phyloP scores from a whole-genome alignment of 1,140 invertebrate species.

The Microplitis mediator region DNA sequence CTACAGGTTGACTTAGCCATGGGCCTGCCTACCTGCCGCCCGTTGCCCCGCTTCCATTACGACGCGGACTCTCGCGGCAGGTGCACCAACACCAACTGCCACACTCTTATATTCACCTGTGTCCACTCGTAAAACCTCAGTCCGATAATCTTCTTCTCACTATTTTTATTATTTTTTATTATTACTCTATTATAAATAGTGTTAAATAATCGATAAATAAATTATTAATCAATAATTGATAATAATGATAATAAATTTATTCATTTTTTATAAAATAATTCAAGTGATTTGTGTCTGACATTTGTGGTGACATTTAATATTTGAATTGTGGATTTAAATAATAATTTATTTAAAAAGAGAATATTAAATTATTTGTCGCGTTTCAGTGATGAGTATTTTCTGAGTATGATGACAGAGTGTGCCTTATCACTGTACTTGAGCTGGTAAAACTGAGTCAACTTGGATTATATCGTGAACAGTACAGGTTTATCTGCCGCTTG shows the following conservation, averaged over 20 bases:
- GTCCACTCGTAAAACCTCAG: background rate
- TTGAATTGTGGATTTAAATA: no score
- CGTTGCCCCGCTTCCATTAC: slow-evolving; percentile 63
- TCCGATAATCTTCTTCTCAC: background rate
- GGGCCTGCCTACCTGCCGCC: slow-evolving; percentile 62
- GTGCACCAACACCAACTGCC: slow-evolving; percentile 59
- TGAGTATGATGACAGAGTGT: slow-evolving; percentile 39
- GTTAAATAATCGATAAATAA: no score
- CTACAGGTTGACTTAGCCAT: slow-evolving; percentile 52
- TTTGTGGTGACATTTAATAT: no score
- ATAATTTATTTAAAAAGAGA: no score
- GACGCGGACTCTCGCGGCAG: slow-evolving; percentile 63
- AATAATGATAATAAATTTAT: no score
- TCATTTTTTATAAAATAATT: no score
- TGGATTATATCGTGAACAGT: slow-evolving; percentile 25
- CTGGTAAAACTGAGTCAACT: slow-evolving; percentile 22
- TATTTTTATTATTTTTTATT: no score
- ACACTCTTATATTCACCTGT: slow-evolving; percentile 47
- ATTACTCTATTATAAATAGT: no score
- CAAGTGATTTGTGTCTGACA: no score
- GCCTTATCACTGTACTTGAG: slow-evolving; percentile 40
- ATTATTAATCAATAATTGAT: no score
- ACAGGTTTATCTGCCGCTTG: slow-evolving; percentile 29
- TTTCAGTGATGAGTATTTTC: background rate
- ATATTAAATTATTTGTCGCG: background rate